A percentile compares a stretch with the other conserved stretches of the same genome.
phyloP scores from a whole-genome alignment of 2,797 vertebrate species.

The Sardinella longiceps region DNA sequence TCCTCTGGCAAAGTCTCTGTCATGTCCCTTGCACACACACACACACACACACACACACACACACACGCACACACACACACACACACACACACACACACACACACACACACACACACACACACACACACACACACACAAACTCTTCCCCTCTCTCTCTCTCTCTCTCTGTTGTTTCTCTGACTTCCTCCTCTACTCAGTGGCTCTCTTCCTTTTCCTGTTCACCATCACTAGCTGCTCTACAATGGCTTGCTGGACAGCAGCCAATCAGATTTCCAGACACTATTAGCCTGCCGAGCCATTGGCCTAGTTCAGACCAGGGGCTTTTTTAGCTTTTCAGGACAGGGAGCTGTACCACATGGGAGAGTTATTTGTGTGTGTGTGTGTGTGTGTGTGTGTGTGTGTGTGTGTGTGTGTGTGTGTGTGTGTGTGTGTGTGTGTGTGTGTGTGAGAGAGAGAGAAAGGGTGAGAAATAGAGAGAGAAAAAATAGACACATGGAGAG shows the following conservation, averaged over 20 bases:
- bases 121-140: not conserved
- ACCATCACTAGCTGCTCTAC: constrained; percentile 78
- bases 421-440: not conserved
- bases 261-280: constrained; percentile 82
- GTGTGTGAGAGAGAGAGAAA: not conserved
- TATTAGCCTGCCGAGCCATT: constrained; percentile 66
- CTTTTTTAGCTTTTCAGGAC: constrained; percentile 20
- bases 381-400: not conserved
- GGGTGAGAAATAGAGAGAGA: not conserved
- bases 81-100: no score
- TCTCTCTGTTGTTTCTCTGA: constrained; percentile 77
- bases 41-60: no score
- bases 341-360: not conserved
- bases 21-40: not conserved
- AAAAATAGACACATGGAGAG: not conserved
- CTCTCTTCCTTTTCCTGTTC: constrained; percentile 93
- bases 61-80: not conserved
- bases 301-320: constrained; percentile 57
- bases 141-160: constrained; percentile 36
- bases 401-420: not conserved
- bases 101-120: not conserved
- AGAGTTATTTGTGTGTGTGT: not conserved
- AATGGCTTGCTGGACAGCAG: constrained; percentile 78
- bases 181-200: constrained; percentile 87
- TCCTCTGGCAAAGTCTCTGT: not conserved